A percentile compares a stretch with the other conserved stretches of the same genome.
These are phyloP conservation scores for Heteractis magnifica DNA, from an alignment of 92 coral and sea anemone species.

Conservation along the genomic window DNA sequence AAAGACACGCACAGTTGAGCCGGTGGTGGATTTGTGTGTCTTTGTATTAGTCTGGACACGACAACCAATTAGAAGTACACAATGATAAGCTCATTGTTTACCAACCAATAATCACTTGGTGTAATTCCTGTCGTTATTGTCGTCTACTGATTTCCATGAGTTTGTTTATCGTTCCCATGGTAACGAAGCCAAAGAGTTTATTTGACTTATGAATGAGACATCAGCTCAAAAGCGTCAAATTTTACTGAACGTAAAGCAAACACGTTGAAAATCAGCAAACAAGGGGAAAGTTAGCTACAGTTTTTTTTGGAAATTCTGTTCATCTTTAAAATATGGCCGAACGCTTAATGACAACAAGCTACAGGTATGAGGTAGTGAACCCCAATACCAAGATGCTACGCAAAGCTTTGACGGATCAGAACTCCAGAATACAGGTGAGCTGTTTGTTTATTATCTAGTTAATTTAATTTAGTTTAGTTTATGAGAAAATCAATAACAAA, in stretches of 20 bases:
- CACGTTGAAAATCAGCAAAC: not conserved
- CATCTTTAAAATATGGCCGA: slow-evolving; percentile 50
- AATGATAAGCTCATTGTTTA: not conserved
- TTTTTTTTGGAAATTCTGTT: slow-evolving; percentile 4
- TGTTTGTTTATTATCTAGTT: not conserved
- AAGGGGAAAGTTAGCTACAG: not conserved
- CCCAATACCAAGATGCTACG: slow-evolving; percentile 55
- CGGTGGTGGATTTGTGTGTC: not conserved
- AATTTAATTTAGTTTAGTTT: not conserved
- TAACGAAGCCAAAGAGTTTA: slow-evolving; percentile 14
- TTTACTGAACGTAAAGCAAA: not conserved
- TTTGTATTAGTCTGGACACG: not conserved
- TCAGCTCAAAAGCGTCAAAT: not conserved
- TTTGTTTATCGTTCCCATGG: slow-evolving; percentile 55
- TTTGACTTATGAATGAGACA: slow-evolving; percentile 13
- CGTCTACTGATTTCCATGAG: slow-evolving; percentile 21
- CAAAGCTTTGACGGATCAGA: slow-evolving; percentile 57
- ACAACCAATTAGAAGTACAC: slow-evolving; percentile 8
- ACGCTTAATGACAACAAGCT: slow-evolving; percentile 64
- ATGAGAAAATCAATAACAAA: not conserved
- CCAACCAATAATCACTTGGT: slow-evolving; percentile 16
- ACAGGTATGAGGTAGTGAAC: slow-evolving; percentile 59
- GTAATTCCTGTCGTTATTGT: slow-evolving; percentile 15
- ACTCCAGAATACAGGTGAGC: slow-evolving; percentile 69
- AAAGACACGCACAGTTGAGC: not conserved